A percentile compares a stretch with the other conserved stretches of the same genome.
Conservation (phyloP, 2,113 vertebrate genomes). For the Tragelaphus scriptus region DNA sequence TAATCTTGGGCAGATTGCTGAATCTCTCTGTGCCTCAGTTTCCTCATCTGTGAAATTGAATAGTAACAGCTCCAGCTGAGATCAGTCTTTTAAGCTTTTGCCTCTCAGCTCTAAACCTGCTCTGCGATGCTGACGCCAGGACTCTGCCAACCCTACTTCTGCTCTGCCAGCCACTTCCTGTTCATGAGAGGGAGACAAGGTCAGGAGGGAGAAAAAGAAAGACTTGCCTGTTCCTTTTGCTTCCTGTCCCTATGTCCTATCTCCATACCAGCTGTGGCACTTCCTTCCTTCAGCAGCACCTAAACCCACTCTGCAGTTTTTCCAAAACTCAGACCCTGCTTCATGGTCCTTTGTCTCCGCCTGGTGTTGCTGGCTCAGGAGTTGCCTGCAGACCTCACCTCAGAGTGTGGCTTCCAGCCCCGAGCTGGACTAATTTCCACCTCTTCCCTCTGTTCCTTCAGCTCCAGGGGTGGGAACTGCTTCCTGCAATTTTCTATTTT, state of each 20-base stretch:
- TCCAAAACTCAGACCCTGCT: accelerated
- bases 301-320: not conserved
- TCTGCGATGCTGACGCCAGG: not conserved
- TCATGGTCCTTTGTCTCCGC: accelerated
- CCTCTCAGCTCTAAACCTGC: not conserved
- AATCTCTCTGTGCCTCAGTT: not conserved
- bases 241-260: not conserved
- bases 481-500: not conserved
- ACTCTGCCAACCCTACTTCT: not conserved
- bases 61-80: not conserved
- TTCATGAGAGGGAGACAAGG: not conserved
- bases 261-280: accelerated
- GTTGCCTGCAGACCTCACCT: not conserved
- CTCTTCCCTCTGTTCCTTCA: not conserved
- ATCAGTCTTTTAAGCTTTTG: not conserved
- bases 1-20: not conserved
- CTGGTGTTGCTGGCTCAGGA: no score
- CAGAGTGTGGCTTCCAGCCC: not conserved
- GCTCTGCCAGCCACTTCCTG: not conserved
- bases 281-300: not conserved
- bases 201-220: not conserved
- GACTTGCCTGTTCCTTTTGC: not conserved
- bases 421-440: not conserved
- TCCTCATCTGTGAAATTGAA: not conserved
- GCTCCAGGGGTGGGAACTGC: not conserved